phyloP scores from a whole-genome alignment of 2,888 invertebrate genomes.

The Hymenopus coronatus region DNA sequence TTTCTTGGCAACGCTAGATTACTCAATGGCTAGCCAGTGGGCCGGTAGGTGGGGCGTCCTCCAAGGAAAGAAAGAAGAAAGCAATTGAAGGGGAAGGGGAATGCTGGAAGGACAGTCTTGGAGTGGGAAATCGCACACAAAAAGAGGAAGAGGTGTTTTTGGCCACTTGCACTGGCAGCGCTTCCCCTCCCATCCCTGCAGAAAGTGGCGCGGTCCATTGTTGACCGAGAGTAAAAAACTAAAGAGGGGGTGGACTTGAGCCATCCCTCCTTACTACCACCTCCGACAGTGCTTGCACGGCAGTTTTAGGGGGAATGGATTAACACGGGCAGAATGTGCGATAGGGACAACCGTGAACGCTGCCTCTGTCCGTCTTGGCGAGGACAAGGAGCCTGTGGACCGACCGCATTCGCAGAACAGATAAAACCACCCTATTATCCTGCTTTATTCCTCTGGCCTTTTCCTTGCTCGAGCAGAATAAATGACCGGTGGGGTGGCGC shows the following conservation, averaged over 20 bases:
- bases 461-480: constrained; percentile 28
- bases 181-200: neutral
- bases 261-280: neutral
- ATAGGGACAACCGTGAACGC: neutral
- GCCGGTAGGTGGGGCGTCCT: neutral
- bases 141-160: constrained; percentile 17
- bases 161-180: constrained; percentile 1
- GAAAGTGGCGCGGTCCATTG: constrained; percentile 20
- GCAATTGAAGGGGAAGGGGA: neutral
- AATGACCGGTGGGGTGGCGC: constrained; percentile 29
- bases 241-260: constrained; percentile 2
- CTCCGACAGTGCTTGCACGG: constrained; percentile 24
- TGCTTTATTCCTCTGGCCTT: constrained; percentile 28
- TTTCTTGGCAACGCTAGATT: constrained; percentile 6
- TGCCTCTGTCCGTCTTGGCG: neutral
- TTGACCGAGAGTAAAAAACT: constrained; percentile 31
- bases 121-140: neutral
- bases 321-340: constrained; percentile 18
- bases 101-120: neutral
- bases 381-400: neutral
- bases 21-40: constrained; percentile 6
- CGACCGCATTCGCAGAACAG: constrained; percentile 16
- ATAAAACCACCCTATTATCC: constrained; percentile 34
- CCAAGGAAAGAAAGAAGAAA: neutral
- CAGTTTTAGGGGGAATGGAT: constrained; percentile 34